Base-by-base conservation (phyloP, 2,888 invertebrate species). In the Brenthis ino region DNA sequence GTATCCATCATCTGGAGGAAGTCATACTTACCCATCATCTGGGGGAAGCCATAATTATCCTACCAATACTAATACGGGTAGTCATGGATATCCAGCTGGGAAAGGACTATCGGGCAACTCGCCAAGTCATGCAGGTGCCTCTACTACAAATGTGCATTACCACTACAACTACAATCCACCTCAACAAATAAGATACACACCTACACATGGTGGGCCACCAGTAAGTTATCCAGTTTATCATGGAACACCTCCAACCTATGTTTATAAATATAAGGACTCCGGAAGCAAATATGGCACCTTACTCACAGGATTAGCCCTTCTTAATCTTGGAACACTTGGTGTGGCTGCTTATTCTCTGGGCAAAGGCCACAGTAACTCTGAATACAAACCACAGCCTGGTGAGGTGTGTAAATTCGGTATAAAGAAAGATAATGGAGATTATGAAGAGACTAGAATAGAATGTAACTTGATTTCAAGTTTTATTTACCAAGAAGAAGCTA, bases 271-370 rank as follows among this genome's bases (percentile, higher is more conserved):
- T 76, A 85, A 87, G 72, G 81, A 91, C 72, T 92, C 91, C 0
- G 90, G 87, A 61, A 91, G 91, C 76, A 90, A 89, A 78, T 92
- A 91, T 73, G 88, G 91, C 13, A 88, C 89, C 1, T 66, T 92
- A 47, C 74, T 92, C 57, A 83, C 91, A 58, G 91, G 91, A 51
- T 75, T 92, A 14, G 91, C 91, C 0, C 76, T 92, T 20, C 79
- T 91, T 51, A 92, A 92, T 72, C 85, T 92, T 67, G 91, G 91
- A 50, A 85, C 89, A 8, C 81, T 91, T 11, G 89, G 77, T 24
- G 80, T 82, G 8, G 86, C 82, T 28, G 80, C 83, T 14, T 88
- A 85, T 70, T 81, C 83, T 16, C 72, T 79, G n/a, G 82, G 79
- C 51, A 81, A 80, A 24, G 77, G 78, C 57, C 47, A 47, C 24